Percentiles rank a stretch among this genome's conserved stretches.
phyloP scores from a whole-genome alignment of 2,888 invertebrate species.

The Quadroppia sp. region DNA sequence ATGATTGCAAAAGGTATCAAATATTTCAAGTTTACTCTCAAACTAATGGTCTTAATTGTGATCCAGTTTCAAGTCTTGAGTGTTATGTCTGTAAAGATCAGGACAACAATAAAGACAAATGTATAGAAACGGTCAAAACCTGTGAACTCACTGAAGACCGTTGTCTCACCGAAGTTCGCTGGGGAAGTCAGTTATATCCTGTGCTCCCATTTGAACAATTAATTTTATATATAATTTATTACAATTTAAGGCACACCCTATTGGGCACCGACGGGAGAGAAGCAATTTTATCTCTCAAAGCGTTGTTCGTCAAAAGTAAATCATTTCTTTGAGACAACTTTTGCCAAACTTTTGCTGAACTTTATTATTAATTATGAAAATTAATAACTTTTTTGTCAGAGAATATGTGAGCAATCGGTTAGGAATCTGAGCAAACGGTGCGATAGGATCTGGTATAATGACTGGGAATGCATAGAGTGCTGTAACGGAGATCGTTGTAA shows the following conservation, averaged over 20 bases:
- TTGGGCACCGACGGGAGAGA: conserved; percentile 85
- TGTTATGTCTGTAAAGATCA: conserved; percentile 93
- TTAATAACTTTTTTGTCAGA: conserved; percentile 4
- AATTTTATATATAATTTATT: conserved; percentile 21
- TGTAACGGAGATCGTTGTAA: conserved; percentile 94
- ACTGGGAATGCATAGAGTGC: conserved; percentile 94
- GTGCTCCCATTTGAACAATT: conserved; percentile 14
- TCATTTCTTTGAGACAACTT: neutral
- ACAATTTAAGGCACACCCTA: conserved; percentile 70
- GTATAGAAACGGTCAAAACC: conserved; percentile 81
- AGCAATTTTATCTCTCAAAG: conserved; percentile 89
- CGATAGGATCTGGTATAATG: conserved; percentile 85
- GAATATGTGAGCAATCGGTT: conserved; percentile 66
- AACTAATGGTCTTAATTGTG: neutral
- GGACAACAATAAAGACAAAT: conserved; percentile 86
- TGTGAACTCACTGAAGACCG: conserved; percentile 82
- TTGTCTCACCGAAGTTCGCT: conserved; percentile 81
- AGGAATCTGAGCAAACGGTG: conserved; percentile 70
- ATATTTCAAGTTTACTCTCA: neutral
- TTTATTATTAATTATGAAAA: neutral
- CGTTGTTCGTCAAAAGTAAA: conserved; percentile 74
- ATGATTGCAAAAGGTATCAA: neutral
- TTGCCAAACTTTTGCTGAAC: no score
- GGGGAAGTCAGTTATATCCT: conserved; percentile 69
- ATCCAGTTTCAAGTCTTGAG: conserved; percentile 60